Base-by-base conservation (phyloP, 2,113 vertebrate genomes). In the Condylura cristata region DNA sequence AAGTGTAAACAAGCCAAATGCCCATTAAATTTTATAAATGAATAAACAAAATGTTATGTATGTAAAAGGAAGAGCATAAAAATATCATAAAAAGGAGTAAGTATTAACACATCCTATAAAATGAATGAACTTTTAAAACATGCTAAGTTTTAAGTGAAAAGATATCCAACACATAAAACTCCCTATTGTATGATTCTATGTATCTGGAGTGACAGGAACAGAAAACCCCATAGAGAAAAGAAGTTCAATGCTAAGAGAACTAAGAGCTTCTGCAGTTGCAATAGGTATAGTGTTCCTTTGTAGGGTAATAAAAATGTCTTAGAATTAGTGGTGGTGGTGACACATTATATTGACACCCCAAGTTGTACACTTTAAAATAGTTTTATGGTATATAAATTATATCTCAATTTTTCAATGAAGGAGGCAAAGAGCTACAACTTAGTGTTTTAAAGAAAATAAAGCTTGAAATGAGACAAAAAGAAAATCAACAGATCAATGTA, bases 131-230 rank as follows among this genome's bases (percentile, higher is more conserved):
- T 34, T 44, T 61, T 17, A 83, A 76, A 82, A 88, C 4, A 41
- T 8, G 88, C 53, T 66, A 95, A 65, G 17, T 65, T n/a, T n/a
- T n/a, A n/a, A n/a, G n/a, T n/a, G n/a, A 6, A 72, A 95, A 88
- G 3, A 92, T 71, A 18, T 26, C 34, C 78, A 37, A 61, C 51
- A 88, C 12, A 71, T 48, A 83, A 71, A 51, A 9, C 9, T 32
- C 78, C 34, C 32, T 51, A 84, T 14, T 32, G 2, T 71, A 53
- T 18, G 12, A 32, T 56, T 90, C 39, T 9, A 76, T 66, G 56
- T 84, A 71, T 8, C 63, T 16, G 18, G 78, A 89, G 44, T 46
- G 14, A 6, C 11, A 26, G 89, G 56, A 72, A 79, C 0, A 94
- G 51, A 44, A 58, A 72, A 89, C 30, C 34, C 26, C 8, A 28